These are phyloP conservation scores for Sesamia inferens DNA, from an alignment of 2,888 invertebrate genomes.

Conservation along the genomic window DNA sequence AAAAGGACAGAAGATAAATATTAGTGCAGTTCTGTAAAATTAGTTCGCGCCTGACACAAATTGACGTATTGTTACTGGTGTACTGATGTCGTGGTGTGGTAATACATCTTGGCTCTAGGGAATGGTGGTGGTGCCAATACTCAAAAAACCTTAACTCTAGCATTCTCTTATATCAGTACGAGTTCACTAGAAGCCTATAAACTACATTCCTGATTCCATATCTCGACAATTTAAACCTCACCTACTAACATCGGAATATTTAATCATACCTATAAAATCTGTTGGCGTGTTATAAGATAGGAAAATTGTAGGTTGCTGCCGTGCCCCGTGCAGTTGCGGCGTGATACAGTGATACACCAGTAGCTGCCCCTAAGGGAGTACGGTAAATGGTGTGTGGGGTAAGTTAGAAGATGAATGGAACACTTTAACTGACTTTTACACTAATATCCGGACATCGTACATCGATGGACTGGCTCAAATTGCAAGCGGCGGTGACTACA, in stretches of 20 bases:
- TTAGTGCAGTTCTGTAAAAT: no score
- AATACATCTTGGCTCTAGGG: no score
- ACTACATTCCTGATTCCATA: conserved; percentile 20
- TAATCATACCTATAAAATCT: conserved; percentile 53
- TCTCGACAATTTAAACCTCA: conserved; percentile 30
- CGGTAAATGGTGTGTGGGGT: conserved; percentile 41
- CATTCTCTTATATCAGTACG: not conserved
- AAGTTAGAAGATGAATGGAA: conserved; percentile 15
- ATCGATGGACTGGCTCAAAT: no score
- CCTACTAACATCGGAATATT: conserved; percentile 41
- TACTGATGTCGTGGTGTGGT: no score
- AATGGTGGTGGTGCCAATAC: not conserved
- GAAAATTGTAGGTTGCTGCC: conserved; percentile 55
- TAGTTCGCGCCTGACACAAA: no score
- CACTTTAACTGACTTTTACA: no score
- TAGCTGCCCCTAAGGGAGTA: conserved; percentile 41
- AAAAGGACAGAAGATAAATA: no score
- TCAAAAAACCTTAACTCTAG: not conserved
- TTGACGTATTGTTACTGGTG: no score
- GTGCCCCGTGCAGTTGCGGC: conserved; percentile 12
- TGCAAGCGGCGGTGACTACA: no score
- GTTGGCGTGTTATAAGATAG: conserved; percentile 55
- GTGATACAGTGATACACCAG: conserved; percentile 57
- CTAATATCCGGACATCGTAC: no score
- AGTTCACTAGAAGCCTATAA: conserved; percentile 7